These are phyloP conservation scores for Lontra canadensis DNA, from an alignment of 2,113 vertebrate species.

Conservation along the genomic window DNA sequence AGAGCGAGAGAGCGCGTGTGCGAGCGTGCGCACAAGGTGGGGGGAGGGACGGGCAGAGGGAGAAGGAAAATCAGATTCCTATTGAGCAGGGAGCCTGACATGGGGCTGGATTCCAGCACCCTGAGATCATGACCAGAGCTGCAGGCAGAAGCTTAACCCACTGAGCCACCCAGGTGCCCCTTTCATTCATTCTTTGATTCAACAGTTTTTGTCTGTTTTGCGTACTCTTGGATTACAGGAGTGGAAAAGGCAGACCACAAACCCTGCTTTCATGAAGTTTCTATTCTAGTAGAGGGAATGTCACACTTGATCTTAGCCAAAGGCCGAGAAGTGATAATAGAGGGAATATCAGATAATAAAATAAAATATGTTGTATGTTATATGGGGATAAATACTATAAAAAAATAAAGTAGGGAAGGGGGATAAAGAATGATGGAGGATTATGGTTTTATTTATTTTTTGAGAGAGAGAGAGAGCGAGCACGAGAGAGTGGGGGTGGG, in stretches of 20 bases:
- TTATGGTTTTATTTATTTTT: background rate
- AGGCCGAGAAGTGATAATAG: background rate
- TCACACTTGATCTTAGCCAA: background rate
- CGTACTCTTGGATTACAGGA: background rate
- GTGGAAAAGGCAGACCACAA: background rate
- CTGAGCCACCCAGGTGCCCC: background rate
- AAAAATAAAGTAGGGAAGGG: constrained; percentile 12
- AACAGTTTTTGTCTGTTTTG: background rate
- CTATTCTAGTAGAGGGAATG: background rate
- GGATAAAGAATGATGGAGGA: background rate
- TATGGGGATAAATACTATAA: background rate
- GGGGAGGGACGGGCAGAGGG: background rate
- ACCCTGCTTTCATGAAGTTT: background rate
- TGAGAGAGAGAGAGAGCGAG: background rate
- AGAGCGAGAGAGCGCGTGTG: background rate
- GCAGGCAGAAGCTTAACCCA: background rate
- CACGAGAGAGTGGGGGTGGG: background rate
- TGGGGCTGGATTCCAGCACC: background rate
- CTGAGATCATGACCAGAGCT: background rate
- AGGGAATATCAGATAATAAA: background rate
- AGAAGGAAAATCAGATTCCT: background rate
- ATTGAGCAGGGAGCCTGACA: background rate
- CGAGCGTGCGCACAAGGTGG: too few species aligned
- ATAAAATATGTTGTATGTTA: background rate
- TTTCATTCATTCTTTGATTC: background rate